These are phyloP conservation scores for Chironomus tepperi DNA, from an alignment of 1,140 invertebrate genomes.

Conservation along the genomic window DNA sequence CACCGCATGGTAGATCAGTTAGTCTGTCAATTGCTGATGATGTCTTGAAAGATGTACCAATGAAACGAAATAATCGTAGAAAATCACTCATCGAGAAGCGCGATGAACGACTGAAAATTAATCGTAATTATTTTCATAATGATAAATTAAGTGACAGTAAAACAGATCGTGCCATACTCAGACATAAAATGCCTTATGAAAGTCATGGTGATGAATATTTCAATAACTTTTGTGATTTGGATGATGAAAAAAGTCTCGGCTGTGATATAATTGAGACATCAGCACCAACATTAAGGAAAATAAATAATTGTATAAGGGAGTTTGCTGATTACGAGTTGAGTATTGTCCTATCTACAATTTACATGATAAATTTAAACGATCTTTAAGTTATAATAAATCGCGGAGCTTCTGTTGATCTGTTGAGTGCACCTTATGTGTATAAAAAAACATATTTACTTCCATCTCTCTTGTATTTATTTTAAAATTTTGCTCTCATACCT, in stretches of 20 bases:
- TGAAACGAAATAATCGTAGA: not conserved
- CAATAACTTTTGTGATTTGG: not conserved
- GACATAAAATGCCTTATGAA: not conserved
- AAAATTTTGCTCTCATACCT: not conserved
- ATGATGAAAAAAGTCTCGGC: not conserved
- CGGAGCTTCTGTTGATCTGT: no score
- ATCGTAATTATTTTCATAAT: slow-evolving; percentile 10
- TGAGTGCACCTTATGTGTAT: no score
- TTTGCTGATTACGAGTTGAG: slow-evolving; percentile 1
- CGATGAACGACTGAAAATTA: slow-evolving; percentile 9
- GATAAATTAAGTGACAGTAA: not conserved
- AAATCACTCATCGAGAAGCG: not conserved
- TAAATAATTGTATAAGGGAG: not conserved
- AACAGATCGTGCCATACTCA: not conserved
- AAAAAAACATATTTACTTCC: not conserved
- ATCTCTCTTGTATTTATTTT: not conserved
- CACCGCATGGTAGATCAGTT: not conserved
- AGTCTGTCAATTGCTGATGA: not conserved
- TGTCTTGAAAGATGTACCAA: not conserved
- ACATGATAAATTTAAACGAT: no score
- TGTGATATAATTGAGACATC: slow-evolving; percentile 9
- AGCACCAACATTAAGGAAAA: not conserved
- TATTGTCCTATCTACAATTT: not conserved
- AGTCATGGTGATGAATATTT: not conserved
- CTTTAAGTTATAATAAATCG: no score